Evolutionary conservation across 2,888 invertebrate species (phyloP).

Genomic region (Autographa pulchrina): DNA sequence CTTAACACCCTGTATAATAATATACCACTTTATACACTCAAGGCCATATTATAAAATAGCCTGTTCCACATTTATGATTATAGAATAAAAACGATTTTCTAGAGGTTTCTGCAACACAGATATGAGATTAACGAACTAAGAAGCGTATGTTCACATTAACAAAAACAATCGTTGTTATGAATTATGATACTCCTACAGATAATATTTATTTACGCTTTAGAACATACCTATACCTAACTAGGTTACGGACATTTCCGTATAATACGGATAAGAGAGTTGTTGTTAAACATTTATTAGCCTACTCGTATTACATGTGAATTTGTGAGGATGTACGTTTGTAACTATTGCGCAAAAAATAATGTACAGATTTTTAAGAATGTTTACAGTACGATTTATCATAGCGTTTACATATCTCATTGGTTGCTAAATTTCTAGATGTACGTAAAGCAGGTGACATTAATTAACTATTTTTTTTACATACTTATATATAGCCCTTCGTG

Average conservation of each 20-base stretch:
- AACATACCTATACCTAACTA: neutral
- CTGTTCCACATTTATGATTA: neutral
- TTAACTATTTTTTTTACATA: too few relatives aligned
- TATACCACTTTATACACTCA: too few relatives aligned
- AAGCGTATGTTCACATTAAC: neutral
- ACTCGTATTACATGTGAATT: too few relatives aligned
- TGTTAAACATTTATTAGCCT: neutral
- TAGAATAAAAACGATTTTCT: neutral
- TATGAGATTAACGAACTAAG: neutral
- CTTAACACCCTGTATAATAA: too few relatives aligned
- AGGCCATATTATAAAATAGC: too few relatives aligned
- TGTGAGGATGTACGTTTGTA: neutral
- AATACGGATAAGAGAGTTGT: neutral
- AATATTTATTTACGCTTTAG: neutral
- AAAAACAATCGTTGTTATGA: conserved; percentile 8
- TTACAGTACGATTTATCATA: too few relatives aligned
- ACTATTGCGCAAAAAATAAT: neutral
- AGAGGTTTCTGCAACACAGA: neutral
- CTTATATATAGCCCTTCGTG: too few relatives aligned
- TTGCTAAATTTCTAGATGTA: too few relatives aligned
- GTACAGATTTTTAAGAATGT: too few relatives aligned
- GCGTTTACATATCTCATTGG: too few relatives aligned
- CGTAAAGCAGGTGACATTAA: too few relatives aligned
- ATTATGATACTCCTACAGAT: neutral
- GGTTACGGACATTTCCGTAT: neutral